Base-by-base conservation (phyloP, 53 echinoderm and acorn worm species). In the Paracentrotus lividus region DNA sequence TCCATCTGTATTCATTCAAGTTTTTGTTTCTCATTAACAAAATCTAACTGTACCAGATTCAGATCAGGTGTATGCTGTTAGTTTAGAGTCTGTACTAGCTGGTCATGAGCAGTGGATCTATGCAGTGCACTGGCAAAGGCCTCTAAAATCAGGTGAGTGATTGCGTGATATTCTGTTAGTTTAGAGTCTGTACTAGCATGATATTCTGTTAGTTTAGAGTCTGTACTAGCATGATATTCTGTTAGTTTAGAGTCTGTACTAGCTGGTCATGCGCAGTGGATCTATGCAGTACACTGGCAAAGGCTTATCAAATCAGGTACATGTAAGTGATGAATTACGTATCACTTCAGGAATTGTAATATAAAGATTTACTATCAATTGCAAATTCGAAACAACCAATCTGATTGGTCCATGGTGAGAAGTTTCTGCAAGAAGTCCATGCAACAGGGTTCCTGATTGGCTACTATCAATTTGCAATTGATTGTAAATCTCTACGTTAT, bases 31-130 rank as follows among this genome's bases (percentile, higher is more conserved):
- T 29, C 27, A 8, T 64, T 29, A 18, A 29, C 31, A 9, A 64
- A 31, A 21, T 78, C 42, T 12, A 23, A 23, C 20, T 12, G 0
- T 10, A 16, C 1, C 93, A 97, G 98, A 88, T 88, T 59, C 31
- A 49, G 94, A 93, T 24, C 43, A 76, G 16, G 29, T 27, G 23
- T 97, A 77, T 78, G 84, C 93, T 13, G 97, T 97, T 3, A 95
- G 93, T 13, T 69, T 98, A 75, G 99, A 98, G 75, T 96, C 97
- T 52, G 94, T 98, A 29, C 65, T 98, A 84, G 94, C 96, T 15
- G 97, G 99, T 47, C 99, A 98, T 96, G 99, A 98, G 58, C 96
- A 98, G 88, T 98, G 97, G 99, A 95, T 98, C 72, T 98, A 98
- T 92, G 97, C 93, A 42, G 86, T 98, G 2, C 99, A 98, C 68